Base-by-base conservation (phyloP, 1,140 invertebrate genomes). In the Drosophila lacertosa region DNA sequence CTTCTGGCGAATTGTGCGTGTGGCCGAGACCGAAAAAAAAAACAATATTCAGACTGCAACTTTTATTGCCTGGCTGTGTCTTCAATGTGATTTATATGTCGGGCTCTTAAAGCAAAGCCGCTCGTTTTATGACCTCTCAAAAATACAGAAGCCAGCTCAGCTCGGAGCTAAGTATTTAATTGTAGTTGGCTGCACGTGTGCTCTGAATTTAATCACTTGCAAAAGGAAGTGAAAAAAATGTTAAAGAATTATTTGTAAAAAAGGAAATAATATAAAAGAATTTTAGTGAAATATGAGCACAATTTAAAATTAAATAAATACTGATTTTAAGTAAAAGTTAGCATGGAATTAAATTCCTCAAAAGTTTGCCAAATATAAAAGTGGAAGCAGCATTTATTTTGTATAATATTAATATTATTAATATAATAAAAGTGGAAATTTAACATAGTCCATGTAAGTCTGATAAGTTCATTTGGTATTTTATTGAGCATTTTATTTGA, bases 1-100 rank as follows among this genome's bases (percentile, higher is more conserved):
- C 62, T 89, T 89, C 84, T 64, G 53, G 20, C 15, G 83, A 79
- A 80, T 83, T 89, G 78, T 88, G 83, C 83, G 83, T 88, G 83
- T 88, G 83, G 79, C 72, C 78, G 16, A 40, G 13, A 47, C 24
- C 16, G 35, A 71, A 39, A 45, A 47, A 55, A 45, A 58, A 42
- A 54, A 57, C 48, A 35, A 74, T 63, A 74, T 86, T 64, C 33
- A 44, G 77, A 54, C 47, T 82, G 77, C 74, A 66, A 77, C 73
- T 86, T 84, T 86, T 88, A 86, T 86, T 64, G 67, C 45, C 65
- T 53, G 42, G 6, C 33, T 45, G 44, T 44, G 45, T 70, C 74
- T 58, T 70, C 45, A 53, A 37, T 44, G 47, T 88, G 82, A 86
- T 86, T 86, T 86, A 86, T 86, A 33, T 54, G 39, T 47, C 37